Base-by-base conservation (phyloP, 1,140 invertebrate species). In the Solenopsis fugax region DNA sequence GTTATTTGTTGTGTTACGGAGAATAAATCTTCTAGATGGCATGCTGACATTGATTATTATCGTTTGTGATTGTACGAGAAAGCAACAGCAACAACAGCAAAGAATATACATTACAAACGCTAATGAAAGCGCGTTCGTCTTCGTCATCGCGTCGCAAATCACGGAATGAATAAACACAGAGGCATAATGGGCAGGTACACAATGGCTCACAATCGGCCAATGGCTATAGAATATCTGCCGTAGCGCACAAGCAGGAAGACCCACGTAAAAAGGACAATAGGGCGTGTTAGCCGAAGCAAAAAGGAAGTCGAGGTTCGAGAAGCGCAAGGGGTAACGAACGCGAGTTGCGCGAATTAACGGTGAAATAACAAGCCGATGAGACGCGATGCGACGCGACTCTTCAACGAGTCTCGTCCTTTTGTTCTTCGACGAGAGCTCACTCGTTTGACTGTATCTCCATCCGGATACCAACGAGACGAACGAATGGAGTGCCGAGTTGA, bases 261-360 rank as follows among this genome's bases (percentile, higher is more conserved):
- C 24, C 16, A 67, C 54, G 87, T 84, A 87, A 90, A 90, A 80
- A 90, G 88, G 78, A 90, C 88, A 90, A 90, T 90, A 82, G 89
- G 67, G 10, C 77, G 64, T 54, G 85, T 54, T 80, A 85, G 41
- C 21, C 60, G 34, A 62, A 80, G 10, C 54, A 88, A 81, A 85
- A 89, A 80, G 77, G 60, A 77, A 58, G 37, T 24, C 48, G 62
- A 80, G 48, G 16, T 37, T 24, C 62, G 45, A 34, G 45, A 48
- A 50, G 64, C 37, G 41, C 85, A 86, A 72, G 56, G 45, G 84
- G 50, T 69, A 29, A 56, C 41, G 48, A 75, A 64, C 69, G 81
- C 69, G 81, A 86, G 87, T 37, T 60, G 82, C 58, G 87, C 58
- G 87, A 90, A 89, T 89, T 90, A 87, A 90, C 56, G 88, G 75